A percentile compares a stretch with the other conserved stretches of the same genome.
Evolutionary conservation across 2,113 vertebrate species (phyloP).

Genomic region (Dipodomys spectabilis): DNA sequence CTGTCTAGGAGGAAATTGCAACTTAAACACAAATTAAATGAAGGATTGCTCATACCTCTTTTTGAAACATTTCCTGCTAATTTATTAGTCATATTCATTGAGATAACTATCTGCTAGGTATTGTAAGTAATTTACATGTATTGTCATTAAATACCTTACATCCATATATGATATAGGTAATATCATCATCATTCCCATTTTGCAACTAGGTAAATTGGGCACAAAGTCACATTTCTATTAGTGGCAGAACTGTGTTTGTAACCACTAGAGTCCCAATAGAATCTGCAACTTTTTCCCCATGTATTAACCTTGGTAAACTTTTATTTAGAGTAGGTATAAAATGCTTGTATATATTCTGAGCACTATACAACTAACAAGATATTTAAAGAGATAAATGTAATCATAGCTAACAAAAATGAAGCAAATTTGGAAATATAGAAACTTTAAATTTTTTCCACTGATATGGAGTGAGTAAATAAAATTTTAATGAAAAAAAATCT

Average conservation of each 20-base stretch:
- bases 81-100: background rate
- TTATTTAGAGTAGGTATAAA: background rate
- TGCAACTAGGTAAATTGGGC: background rate
- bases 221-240: background rate
- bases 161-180: background rate
- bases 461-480: background rate
- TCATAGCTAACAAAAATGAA: background rate
- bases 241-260: background rate
- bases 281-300: background rate
- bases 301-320: background rate
- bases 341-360: background rate
- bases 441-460: background rate
- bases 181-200: background rate
- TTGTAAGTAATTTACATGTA: background rate
- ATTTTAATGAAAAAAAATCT: background rate
- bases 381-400: background rate
- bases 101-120: background rate
- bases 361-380: background rate
- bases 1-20: background rate
- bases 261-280: background rate
- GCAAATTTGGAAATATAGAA: background rate
- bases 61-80: background rate
- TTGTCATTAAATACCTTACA: conserved; percentile 15
- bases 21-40: conserved; percentile 10
- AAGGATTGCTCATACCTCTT: background rate